phyloP scores from a whole-genome alignment of 2,888 invertebrate genomes.

The Campaea margaritaria region DNA sequence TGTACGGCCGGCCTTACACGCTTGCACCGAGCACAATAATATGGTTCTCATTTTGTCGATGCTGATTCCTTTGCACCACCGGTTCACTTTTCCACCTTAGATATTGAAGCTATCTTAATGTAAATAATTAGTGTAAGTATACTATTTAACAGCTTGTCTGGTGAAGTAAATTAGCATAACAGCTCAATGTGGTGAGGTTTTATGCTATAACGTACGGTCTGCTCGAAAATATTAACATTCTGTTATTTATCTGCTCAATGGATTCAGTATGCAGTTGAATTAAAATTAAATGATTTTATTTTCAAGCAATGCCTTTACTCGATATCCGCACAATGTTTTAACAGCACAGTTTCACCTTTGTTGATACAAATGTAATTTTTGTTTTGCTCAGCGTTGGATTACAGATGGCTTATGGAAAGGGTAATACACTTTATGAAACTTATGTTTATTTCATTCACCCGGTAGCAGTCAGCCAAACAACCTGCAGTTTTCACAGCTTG shows the following conservation, averaged over 20 bases:
- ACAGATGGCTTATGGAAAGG: constrained; percentile 77
- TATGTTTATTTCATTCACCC: constrained; percentile 15
- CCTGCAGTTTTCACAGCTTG: background rate
- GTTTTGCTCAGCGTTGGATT: constrained; percentile 80
- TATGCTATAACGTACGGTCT: no score
- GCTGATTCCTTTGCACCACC: constrained; percentile 43
- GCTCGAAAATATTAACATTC: no score
- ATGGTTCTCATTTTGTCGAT: constrained; percentile 35
- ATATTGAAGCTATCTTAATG: constrained; percentile 6
- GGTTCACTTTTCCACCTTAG: constrained; percentile 33
- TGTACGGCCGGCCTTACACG: constrained; percentile 23
- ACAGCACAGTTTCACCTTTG: constrained; percentile 47
- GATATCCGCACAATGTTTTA: constrained; percentile 26
- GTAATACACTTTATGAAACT: constrained; percentile 57
- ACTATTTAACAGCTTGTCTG: no score
- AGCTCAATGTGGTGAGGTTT: no score
- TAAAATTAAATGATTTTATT: constrained; percentile 4
- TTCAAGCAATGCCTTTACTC: constrained; percentile 25
- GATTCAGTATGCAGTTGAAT: no score
- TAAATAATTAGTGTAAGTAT: background rate
- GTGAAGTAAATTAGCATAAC: no score
- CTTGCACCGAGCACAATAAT: constrained; percentile 44
- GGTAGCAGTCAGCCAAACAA: background rate
- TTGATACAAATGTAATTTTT: constrained; percentile 60
- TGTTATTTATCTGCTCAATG: no score